A percentile compares a stretch with the other conserved stretches of the same genome.
Conservation (phyloP, 2,888 invertebrate species). For the Scaptomyza polygonia region DNA sequence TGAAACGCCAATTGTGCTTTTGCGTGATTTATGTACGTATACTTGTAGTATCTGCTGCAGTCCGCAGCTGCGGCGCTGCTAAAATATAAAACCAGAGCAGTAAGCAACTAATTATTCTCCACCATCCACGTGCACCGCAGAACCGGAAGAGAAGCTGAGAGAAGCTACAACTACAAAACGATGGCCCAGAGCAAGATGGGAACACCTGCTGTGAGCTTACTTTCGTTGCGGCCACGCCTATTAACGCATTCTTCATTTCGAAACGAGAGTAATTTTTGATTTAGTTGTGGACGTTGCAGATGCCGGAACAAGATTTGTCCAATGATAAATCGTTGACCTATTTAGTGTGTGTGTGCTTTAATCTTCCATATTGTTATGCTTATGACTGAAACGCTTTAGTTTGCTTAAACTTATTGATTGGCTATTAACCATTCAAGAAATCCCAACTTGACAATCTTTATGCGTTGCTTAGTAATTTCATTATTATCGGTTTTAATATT, state of each 20-base stretch:
- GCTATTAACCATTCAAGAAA: slow-evolving; percentile 31
- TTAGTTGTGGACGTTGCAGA: slow-evolving; percentile 34
- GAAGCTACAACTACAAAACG: slow-evolving; percentile 8
- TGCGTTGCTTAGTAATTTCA: not conserved
- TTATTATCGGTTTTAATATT: slow-evolving; percentile 36
- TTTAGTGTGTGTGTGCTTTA: not conserved
- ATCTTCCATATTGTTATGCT: not conserved
- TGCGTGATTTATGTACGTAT: slow-evolving; percentile 60
- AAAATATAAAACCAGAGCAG: not conserved
- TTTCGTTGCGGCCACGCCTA: slow-evolving; percentile 42
- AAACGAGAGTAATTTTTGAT: slow-evolving; percentile 46
- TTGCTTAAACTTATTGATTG: not conserved
- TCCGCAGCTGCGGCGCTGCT: slow-evolving; percentile 11
- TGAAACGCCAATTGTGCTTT: slow-evolving; percentile 58
- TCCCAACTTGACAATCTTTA: not conserved
- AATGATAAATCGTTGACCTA: slow-evolving; percentile 29
- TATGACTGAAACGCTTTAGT: not conserved
- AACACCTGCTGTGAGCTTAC: slow-evolving; percentile 6
- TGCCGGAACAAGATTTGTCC: slow-evolving; percentile 48
- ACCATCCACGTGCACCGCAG: slow-evolving; percentile 43
- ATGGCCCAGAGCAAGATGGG: slow-evolving; percentile 42
- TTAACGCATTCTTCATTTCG: slow-evolving; percentile 8
- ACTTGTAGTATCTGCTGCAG: slow-evolving; percentile 9
- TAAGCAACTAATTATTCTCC: slow-evolving; percentile 8
- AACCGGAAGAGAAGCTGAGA: slow-evolving; percentile 41